Evolutionary conservation across 2,888 invertebrate genomes (phyloP).

Genomic region (Rotaria socialis): DNA sequence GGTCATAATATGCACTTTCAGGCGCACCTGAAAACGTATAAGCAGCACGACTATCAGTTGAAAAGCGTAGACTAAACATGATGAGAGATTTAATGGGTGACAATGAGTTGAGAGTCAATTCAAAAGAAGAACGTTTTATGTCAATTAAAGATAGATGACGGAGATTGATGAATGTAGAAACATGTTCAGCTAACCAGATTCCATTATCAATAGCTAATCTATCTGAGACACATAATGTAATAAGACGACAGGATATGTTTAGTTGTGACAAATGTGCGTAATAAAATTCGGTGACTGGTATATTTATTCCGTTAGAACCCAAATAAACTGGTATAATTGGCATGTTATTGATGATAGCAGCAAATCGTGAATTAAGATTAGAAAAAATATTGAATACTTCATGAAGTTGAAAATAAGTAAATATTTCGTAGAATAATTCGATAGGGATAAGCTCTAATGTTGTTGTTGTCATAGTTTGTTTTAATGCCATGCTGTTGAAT

Average conservation of each 20-base stretch:
- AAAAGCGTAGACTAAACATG: neutral
- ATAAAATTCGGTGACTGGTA: neutral
- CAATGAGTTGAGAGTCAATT: neutral
- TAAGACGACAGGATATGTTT: neutral
- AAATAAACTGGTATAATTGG: neutral
- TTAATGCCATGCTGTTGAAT: neutral
- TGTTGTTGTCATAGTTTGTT: neutral
- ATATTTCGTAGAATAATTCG: neutral
- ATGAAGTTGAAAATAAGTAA: neutral
- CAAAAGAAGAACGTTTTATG: no score
- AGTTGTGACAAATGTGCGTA: neutral
- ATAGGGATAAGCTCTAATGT: neutral
- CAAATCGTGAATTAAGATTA: conserved; percentile 11
- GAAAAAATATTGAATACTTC: no score
- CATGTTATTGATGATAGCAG: neutral
- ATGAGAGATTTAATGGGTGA: neutral
- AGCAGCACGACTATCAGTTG: neutral
- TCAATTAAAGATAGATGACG: conserved; percentile 7
- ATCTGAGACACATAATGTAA: neutral
- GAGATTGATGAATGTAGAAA: neutral
- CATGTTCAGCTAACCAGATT: neutral
- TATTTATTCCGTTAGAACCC: neutral
- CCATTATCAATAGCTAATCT: neutral
- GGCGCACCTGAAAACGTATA: neutral
- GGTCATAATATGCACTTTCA: neutral